Evolutionary conservation across 2,797 vertebrate genomes (phyloP), one percentile per base, ranked within the genome.

Genomic region (Bryconaethiops microstoma): DNA sequence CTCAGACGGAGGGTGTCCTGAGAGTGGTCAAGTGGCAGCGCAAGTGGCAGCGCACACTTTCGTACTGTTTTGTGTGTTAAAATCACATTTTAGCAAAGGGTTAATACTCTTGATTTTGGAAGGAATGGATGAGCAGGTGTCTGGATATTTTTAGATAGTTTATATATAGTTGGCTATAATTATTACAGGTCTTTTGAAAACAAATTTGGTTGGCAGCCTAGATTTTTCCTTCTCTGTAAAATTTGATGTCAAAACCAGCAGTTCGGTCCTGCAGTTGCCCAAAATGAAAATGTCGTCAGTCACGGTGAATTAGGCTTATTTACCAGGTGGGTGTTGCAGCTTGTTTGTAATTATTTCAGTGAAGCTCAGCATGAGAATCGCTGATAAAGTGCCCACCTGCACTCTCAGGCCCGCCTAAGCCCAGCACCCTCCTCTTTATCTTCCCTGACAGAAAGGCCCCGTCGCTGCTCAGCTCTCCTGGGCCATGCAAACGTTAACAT

Each of bases 301-400:
- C 82, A 82, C 0, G 80, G 79, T 77, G 86, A 88, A 89, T 90
- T 81, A 89, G 90, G 85, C 84, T 19, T 29, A 65, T 87, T 87
- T 86, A 87, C 83, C 81, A 75, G 83, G 83, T 78, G 40, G 84
- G 85, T 78, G 78, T 83, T 86, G 84, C 80, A 81, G 88, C 91
- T 90, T 90, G 83, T 81, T 78, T 75, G 74, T 80, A 83, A 90
- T 93, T 88, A 88, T 89, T 87, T 82, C 81, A 84, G 87, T 84
- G 86, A 87, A 84, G 78, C 80, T 88, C 87, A 88, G 88, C 81
- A 78, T 83, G 77, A 40, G 83, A 85, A 87, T 87, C 77, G 74
- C 55, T 84, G 89, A 86, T 85, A 77, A 87, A 82, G 78, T 83
- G 83, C 70, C 85, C 77, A 84, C 78, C 85, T 77, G 9, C 74